phyloP scores from a whole-genome alignment of 2,113 vertebrate species.

The Hydrolagus affinis region DNA sequence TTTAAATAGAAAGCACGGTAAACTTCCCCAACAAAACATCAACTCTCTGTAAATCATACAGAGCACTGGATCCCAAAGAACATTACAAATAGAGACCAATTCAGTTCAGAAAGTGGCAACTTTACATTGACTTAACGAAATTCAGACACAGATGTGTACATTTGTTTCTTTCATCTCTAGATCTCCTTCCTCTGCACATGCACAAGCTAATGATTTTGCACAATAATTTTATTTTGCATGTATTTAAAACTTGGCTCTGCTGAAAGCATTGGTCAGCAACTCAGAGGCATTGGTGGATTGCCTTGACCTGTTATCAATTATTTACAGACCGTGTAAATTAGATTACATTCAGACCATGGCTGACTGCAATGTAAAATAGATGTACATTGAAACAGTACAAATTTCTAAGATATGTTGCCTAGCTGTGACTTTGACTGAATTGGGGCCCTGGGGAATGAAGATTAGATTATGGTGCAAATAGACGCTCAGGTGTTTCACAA shows the following conservation, averaged over 20 bases:
- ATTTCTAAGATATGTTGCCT: neutral
- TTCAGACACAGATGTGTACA: no score
- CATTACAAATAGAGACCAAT: no score
- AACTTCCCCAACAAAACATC: neutral
- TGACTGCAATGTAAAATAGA: neutral
- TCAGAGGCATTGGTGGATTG: neutral
- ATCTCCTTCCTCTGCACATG: no score
- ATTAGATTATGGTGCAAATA: constrained; percentile 18
- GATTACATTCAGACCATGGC: neutral
- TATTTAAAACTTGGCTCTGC: neutral
- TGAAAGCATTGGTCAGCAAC: neutral
- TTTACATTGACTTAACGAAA: no score
- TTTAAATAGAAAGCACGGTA: neutral
- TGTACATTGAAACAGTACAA: neutral
- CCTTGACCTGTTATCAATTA: neutral
- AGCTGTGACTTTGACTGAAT: constrained; percentile 1
- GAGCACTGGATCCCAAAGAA: no score
- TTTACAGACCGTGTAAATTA: neutral
- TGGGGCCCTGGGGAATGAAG: neutral
- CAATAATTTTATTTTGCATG: neutral
- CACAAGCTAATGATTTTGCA: neutral
- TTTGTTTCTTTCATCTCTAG: no score
- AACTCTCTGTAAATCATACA: neutral
- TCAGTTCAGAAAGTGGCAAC: no score
- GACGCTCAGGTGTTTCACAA: neutral